A percentile compares a stretch with the other conserved stretches of the same genome.
phyloP scores from a whole-genome alignment of 2,797 vertebrate genomes.

The Darevskia mixta region DNA sequence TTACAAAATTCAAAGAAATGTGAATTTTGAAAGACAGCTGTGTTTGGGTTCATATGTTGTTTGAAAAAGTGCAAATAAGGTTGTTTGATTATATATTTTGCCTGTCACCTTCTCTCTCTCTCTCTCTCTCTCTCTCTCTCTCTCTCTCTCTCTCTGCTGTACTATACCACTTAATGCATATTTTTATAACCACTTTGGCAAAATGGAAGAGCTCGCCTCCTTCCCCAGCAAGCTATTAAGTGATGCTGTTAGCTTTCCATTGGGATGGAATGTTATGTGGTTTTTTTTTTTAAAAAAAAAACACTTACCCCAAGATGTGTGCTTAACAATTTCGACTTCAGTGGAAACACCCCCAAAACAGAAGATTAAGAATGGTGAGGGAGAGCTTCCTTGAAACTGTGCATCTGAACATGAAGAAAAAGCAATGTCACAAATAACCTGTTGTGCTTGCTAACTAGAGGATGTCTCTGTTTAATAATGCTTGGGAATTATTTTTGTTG shows the following conservation, averaged over 20 bases:
- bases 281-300: neutral
- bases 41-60: too few relatives aligned
- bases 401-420: conserved; percentile 42
- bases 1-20: too few relatives aligned
- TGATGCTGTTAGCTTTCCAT: neutral
- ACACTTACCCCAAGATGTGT: neutral
- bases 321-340: neutral
- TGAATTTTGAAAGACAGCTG: too few relatives aligned
- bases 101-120: too few relatives aligned
- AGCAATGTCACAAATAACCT: conserved; percentile 40
- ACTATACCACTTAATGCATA: neutral
- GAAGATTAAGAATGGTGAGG: neutral
- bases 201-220: neutral
- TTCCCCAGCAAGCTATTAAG: neutral
- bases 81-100: too few relatives aligned
- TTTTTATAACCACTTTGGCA: neutral
- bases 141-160: too few relatives aligned
- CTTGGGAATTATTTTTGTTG: conserved; percentile 40
- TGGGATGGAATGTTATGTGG: too few relatives aligned
- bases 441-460: conserved; percentile 46
- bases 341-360: neutral
- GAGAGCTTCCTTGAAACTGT: neutral
- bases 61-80: too few relatives aligned
- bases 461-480: conserved; percentile 39
- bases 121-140: too few relatives aligned